These are phyloP conservation scores for Aspidiotus rigidus DNA, from an alignment of 2,888 invertebrate genomes.

Conservation along the genomic window DNA sequence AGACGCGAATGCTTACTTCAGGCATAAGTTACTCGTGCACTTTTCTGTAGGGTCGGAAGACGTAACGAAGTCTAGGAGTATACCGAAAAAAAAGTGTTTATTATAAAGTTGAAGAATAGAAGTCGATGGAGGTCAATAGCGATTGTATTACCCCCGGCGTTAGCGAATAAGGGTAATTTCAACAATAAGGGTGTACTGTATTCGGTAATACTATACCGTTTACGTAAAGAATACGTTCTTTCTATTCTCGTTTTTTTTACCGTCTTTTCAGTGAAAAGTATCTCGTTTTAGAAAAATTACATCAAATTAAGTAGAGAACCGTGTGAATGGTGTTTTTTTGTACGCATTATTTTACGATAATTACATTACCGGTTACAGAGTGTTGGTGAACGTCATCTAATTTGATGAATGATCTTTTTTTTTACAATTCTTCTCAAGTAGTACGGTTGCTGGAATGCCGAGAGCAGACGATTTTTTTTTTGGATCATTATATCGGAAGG, in stretches of 20 bases:
- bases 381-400: conserved; percentile 1
- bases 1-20: neutral
- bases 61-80: neutral
- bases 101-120: conserved; percentile 21
- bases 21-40: too few relatives aligned
- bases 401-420: neutral
- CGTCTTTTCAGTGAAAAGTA: neutral
- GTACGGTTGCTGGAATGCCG: neutral
- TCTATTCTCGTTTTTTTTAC: conserved; percentile 6
- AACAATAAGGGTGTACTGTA: conserved; percentile 12
- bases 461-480: neutral
- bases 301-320: conserved; percentile 30
- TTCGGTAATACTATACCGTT: conserved; percentile 18
- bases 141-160: conserved; percentile 30
- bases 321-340: conserved; percentile 22
- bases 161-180: conserved; percentile 28
- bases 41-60: neutral
- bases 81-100: conserved; percentile 28
- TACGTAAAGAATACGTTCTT: conserved; percentile 8
- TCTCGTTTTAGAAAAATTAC: conserved; percentile 11
- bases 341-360: neutral
- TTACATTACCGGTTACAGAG: conserved; percentile 1
- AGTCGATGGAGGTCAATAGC: conserved; percentile 30
- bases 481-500: too few relatives aligned
- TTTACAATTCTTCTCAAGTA: too few relatives aligned